Evolutionary conservation across 2,888 invertebrate genomes (phyloP).

Genomic region (Limulus polyphemus): DNA sequence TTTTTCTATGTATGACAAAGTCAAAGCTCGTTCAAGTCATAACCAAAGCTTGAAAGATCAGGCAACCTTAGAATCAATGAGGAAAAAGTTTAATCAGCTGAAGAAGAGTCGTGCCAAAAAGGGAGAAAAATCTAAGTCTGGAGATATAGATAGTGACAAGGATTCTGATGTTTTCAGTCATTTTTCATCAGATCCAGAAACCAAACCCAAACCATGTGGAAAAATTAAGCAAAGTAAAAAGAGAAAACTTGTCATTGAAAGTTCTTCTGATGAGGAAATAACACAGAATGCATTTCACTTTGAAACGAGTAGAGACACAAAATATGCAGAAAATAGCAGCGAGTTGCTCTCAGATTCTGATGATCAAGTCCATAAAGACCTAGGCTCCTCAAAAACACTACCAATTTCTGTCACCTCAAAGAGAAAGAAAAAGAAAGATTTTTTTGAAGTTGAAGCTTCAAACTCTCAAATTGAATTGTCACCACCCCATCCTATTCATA

Average conservation of each 20-base stretch:
- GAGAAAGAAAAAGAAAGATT: constrained; percentile 17
- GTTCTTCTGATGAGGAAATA: constrained; percentile 24
- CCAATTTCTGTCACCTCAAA: constrained; percentile 5
- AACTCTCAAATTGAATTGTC: constrained; percentile 16
- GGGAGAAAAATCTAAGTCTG: constrained; percentile 19
- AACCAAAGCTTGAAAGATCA: constrained; percentile 40
- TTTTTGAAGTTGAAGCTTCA: constrained; percentile 25
- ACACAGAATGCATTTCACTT: neutral
- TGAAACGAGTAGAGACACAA: constrained; percentile 15
- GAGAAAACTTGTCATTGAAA: constrained; percentile 26
- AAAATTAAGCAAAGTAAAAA: constrained; percentile 23
- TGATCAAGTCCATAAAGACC: constrained; percentile 13
- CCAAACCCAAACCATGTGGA: constrained; percentile 18
- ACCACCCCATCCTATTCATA: neutral
- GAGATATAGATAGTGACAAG: constrained; percentile 28
- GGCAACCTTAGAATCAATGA: constrained; percentile 68
- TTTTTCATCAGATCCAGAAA: constrained; percentile 23
- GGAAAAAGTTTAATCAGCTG: constrained; percentile 72
- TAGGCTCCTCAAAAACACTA: too few relatives aligned
- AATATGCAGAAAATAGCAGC: constrained; percentile 8
- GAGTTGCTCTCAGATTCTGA: constrained; percentile 24
- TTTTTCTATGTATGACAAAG: constrained; percentile 95
- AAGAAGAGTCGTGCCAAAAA: constrained; percentile 53
- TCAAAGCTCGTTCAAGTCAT: constrained; percentile 73
- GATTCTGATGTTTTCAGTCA: constrained; percentile 21